phyloP scores from a whole-genome alignment of 2,113 vertebrate species.

The Trogon surrucura region DNA sequence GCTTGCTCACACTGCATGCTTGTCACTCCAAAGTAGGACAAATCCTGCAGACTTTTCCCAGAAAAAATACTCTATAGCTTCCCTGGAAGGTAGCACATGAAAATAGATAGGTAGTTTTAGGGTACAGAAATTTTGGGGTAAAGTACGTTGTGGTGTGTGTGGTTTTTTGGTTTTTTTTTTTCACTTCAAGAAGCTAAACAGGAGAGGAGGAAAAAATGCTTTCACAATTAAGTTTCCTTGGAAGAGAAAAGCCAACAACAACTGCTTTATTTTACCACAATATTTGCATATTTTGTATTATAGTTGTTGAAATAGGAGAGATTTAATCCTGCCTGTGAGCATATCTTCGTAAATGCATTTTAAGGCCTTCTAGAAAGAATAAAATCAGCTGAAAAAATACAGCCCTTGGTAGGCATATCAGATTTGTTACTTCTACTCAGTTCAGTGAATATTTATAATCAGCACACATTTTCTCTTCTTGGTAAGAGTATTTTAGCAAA shows the following conservation, averaged over 20 bases:
- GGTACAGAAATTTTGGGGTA: neutral
- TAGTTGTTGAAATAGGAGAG: neutral
- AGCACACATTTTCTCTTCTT: neutral
- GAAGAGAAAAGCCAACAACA: neutral
- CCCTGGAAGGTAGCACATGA: neutral
- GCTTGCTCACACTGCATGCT: neutral
- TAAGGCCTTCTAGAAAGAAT: conserved; percentile 35
- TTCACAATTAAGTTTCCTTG: neutral
- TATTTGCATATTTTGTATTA: conserved; percentile 2
- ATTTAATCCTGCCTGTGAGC: conserved; percentile 15
- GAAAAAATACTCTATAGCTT: neutral
- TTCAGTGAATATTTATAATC: conserved; percentile 35
- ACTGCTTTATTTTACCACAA: neutral
- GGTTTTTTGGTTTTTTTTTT: neutral
- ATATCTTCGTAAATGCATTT: conserved; percentile 7
- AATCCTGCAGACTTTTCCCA: neutral
- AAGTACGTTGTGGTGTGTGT: too few relatives aligned
- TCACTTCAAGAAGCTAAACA: neutral
- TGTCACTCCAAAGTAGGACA: neutral
- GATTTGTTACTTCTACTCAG: conserved; percentile 41
- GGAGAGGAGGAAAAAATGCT: neutral
- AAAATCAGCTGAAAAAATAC: conserved; percentile 54
- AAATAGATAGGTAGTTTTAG: neutral
- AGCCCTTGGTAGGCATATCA: conserved; percentile 22
- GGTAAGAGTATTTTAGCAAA: conserved; percentile 5